Percentiles rank a stretch among this genome's conserved stretches.
Evolutionary conservation across 2,888 invertebrate species (phyloP).

Genomic region (Drosophila ezoana): DNA sequence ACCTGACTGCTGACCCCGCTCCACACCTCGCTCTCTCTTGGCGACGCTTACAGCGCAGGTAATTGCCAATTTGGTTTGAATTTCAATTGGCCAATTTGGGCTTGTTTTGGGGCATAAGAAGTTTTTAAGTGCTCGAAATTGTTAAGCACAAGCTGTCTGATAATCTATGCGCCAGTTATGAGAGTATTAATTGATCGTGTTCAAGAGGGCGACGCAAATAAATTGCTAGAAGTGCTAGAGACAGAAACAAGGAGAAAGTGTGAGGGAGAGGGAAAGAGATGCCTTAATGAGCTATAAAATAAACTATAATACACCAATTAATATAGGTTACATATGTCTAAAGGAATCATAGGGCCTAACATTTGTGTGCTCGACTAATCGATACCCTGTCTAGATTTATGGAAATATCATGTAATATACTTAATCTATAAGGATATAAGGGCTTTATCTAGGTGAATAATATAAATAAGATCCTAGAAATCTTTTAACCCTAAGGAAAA

Average conservation of each 20-base stretch:
- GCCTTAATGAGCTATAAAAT: too few relatives aligned
- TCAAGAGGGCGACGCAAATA: background rate
- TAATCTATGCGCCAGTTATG: slow-evolving; percentile 23
- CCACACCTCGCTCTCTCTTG: background rate
- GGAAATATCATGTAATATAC: background rate
- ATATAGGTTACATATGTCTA: too few relatives aligned
- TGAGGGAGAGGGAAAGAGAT: background rate
- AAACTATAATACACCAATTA: too few relatives aligned
- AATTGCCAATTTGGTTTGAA: slow-evolving; percentile 63
- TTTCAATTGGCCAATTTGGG: slow-evolving; percentile 63
- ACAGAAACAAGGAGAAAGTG: too few relatives aligned
- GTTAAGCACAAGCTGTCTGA: slow-evolving; percentile 25
- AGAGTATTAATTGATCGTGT: slow-evolving; percentile 1
- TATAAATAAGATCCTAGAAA: too few relatives aligned
- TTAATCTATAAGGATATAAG: too few relatives aligned
- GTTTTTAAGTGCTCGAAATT: slow-evolving; percentile 39
- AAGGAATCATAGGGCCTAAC: background rate
- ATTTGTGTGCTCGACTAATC: background rate
- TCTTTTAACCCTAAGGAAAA: too few relatives aligned
- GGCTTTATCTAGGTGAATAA: too few relatives aligned
- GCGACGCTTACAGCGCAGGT: slow-evolving; percentile 29
- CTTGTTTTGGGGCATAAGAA: slow-evolving; percentile 34
- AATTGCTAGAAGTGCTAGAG: too few relatives aligned
- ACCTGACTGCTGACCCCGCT: slow-evolving; percentile 13
- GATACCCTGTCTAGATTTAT: background rate